phyloP scores from a whole-genome alignment of 2,113 vertebrate species.

The Nansenia antarctica region DNA sequence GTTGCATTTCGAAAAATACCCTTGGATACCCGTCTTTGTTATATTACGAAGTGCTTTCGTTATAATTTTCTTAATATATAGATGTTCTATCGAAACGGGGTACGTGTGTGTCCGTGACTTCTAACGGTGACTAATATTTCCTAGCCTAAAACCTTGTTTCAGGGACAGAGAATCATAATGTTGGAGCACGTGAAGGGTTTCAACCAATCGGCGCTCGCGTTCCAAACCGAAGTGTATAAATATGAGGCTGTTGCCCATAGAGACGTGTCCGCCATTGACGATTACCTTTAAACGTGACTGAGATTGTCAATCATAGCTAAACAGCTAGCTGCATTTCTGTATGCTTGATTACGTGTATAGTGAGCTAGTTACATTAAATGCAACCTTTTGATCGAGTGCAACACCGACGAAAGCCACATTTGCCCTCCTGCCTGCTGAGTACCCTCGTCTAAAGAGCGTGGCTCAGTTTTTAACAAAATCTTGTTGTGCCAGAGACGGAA shows the following conservation, averaged over 20 bases:
- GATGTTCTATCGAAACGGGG: not conserved
- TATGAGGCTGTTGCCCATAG: slow-evolving; percentile 49
- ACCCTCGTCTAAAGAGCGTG: slow-evolving; percentile 37
- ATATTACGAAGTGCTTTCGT: slow-evolving; percentile 3
- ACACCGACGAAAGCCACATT: not conserved
- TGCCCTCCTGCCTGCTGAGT: slow-evolving; percentile 42
- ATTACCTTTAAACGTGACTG: slow-evolving; percentile 30
- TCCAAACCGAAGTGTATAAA: slow-evolving; percentile 63
- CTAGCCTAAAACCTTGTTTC: not conserved
- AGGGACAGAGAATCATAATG: slow-evolving; percentile 3
- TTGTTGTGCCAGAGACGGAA: slow-evolving; percentile 58
- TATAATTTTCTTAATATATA: not conserved
- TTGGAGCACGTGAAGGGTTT: slow-evolving; percentile 42
- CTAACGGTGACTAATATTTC: not conserved
- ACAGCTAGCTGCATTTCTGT: not conserved
- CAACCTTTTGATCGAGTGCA: not conserved
- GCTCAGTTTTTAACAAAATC: slow-evolving; percentile 51
- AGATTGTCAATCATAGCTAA: slow-evolving; percentile 25
- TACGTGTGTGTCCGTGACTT: not conserved
- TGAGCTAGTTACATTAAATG: not conserved
- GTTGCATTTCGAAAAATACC: slow-evolving; percentile 40
- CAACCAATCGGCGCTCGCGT: slow-evolving; percentile 61
- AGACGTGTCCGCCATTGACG: slow-evolving; percentile 52
- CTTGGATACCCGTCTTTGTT: slow-evolving; percentile 27
- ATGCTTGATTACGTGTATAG: not conserved